Evolutionary conservation across 2,888 invertebrate species (phyloP).

Genomic region (Anagyrus pseudococci): DNA sequence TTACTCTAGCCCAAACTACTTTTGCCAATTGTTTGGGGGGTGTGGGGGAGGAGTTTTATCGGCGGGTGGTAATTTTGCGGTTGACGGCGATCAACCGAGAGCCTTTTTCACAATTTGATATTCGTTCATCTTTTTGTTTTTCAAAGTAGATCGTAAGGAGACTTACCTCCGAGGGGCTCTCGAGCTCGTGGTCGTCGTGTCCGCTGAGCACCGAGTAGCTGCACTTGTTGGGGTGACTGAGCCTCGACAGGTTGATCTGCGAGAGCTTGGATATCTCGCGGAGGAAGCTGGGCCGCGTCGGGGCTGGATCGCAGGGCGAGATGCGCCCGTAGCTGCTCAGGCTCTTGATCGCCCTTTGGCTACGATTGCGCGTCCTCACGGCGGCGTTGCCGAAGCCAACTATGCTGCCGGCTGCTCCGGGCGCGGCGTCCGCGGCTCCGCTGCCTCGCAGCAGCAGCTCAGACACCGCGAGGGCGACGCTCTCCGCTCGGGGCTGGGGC

Average conservation of each 20-base stretch:
- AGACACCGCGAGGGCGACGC: conserved; percentile 72
- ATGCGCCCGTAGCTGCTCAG: conserved; percentile 57
- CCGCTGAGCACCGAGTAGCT: conserved; percentile 74
- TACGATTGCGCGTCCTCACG: conserved; percentile 12
- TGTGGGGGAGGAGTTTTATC: background rate
- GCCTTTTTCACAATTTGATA: too few relatives aligned
- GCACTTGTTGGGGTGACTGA: conserved; percentile 70
- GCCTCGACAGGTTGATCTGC: conserved; percentile 72
- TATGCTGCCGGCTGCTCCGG: background rate
- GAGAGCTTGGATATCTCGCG: conserved; percentile 76
- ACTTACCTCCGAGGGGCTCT: conserved; percentile 64
- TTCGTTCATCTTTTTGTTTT: too few relatives aligned
- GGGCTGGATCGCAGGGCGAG: conserved; percentile 61
- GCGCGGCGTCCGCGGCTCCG: background rate
- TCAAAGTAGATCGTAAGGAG: too few relatives aligned
- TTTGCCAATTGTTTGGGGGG: conserved; percentile 19
- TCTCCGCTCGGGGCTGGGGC: conserved; percentile 75
- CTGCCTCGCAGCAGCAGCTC: conserved; percentile 63
- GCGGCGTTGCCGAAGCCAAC: conserved; percentile 10
- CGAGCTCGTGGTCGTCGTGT: conserved; percentile 70
- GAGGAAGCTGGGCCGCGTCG: conserved; percentile 64
- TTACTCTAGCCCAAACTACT: background rate
- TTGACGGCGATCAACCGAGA: too few relatives aligned
- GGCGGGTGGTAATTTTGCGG: too few relatives aligned
- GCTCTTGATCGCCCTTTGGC: conserved; percentile 11